phyloP scores from a whole-genome alignment of 2,797 vertebrate genomes.

The Numenius phaeopus region DNA sequence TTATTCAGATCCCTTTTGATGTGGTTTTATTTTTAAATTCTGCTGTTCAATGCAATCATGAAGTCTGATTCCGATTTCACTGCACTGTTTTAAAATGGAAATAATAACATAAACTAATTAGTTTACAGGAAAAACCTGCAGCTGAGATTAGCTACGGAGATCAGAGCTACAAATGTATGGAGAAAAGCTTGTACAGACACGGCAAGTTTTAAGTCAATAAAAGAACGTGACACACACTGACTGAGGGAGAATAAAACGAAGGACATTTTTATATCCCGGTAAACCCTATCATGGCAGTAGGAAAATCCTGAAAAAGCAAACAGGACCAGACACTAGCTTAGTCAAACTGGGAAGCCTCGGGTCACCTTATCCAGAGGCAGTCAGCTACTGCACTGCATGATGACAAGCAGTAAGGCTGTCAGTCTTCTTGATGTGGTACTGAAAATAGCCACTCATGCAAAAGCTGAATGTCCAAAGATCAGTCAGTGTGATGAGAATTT shows the following conservation, averaged over 20 bases:
- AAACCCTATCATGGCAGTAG: background rate
- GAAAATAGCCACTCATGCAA: slow-evolving; percentile 40
- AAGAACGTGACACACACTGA: background rate
- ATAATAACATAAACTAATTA: background rate
- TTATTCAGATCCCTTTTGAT: background rate
- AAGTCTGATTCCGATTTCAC: background rate
- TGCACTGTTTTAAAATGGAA: background rate
- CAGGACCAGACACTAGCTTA: slow-evolving; percentile 58
- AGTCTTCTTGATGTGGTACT: slow-evolving; percentile 40
- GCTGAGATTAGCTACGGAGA: background rate
- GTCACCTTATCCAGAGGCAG: slow-evolving; percentile 29
- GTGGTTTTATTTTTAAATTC: background rate
- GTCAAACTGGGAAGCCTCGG: slow-evolving; percentile 34
- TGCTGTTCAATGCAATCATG: background rate
- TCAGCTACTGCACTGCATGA: background rate
- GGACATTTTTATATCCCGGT: background rate
- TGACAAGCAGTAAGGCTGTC: slow-evolving; percentile 39
- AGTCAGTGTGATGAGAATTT: slow-evolving; percentile 33
- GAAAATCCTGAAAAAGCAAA: slow-evolving; percentile 37
- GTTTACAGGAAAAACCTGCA: background rate
- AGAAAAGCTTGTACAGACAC: background rate
- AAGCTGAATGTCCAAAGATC: slow-evolving; percentile 33
- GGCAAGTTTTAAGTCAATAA: background rate
- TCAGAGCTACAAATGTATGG: background rate
- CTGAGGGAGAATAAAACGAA: slow-evolving; percentile 13